Evolutionary conservation across 1,140 invertebrate genomes (phyloP).

Genomic region (Drosophila willistoni): DNA sequence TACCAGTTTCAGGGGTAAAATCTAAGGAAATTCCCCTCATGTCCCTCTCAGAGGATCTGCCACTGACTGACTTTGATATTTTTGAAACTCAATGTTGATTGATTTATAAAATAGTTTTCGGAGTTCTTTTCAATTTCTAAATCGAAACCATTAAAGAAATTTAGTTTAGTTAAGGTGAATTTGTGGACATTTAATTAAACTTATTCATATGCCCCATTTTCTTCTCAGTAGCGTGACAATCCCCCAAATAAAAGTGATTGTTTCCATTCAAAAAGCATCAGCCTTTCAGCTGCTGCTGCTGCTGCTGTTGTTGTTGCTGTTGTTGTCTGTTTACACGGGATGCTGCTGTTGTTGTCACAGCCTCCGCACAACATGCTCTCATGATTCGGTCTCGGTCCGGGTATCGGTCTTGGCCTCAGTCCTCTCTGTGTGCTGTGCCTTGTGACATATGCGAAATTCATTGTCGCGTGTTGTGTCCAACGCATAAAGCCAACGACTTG

Average conservation of each 20-base stretch:
- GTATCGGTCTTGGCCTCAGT: background rate
- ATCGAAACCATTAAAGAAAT: too few species aligned
- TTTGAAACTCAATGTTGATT: too few species aligned
- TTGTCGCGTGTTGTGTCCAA: slow-evolving; percentile 72
- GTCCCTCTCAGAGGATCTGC: too few species aligned
- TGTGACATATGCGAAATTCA: slow-evolving; percentile 81
- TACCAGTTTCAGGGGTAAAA: too few species aligned
- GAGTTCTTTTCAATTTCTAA: too few species aligned
- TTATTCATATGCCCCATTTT: background rate
- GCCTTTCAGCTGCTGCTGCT: slow-evolving; percentile 68
- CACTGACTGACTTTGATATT: too few species aligned
- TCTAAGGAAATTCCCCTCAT: too few species aligned
- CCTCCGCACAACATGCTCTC: background rate
- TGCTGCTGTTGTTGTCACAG: slow-evolving; percentile 43
- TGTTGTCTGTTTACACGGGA: slow-evolving; percentile 65
- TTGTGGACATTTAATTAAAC: too few species aligned
- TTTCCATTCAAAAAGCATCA: slow-evolving; percentile 52
- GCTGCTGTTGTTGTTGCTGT: slow-evolving; percentile 22
- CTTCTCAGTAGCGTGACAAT: slow-evolving; percentile 56
- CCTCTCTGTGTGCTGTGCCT: slow-evolving; percentile 18
- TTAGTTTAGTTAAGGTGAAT: too few species aligned
- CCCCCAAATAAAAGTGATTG: slow-evolving; percentile 78
- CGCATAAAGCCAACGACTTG: slow-evolving; percentile 71
- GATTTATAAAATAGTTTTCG: too few species aligned
- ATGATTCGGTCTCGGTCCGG: background rate